Evolutionary conservation across 2,888 invertebrate species (phyloP).

Genomic region (Vesta saturnalis): DNA sequence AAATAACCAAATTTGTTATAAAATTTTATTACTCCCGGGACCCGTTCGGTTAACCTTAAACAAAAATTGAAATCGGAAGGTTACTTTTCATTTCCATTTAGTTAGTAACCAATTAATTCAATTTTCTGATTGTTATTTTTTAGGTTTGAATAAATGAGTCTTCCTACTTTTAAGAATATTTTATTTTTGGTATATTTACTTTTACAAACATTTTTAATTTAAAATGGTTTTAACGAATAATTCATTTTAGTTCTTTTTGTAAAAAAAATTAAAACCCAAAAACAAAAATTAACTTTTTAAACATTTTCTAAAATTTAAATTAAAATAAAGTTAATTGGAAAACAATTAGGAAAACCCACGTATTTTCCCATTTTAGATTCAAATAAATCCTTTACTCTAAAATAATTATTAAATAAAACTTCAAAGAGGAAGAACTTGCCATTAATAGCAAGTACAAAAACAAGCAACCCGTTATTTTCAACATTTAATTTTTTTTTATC

Average conservation of each 20-base stretch:
- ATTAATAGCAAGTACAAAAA: too few species aligned
- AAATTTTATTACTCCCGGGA: conserved; percentile 60
- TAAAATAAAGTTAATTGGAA: conserved; percentile 8
- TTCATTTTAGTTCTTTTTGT: conserved; percentile 4
- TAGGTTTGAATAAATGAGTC: conserved; percentile 59
- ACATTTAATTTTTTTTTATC: too few species aligned
- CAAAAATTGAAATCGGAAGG: conserved; percentile 65
- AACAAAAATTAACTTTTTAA: conserved; percentile 3
- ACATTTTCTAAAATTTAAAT: neutral
- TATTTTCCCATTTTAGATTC: conserved; percentile 7
- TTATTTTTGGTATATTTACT: conserved; percentile 52
- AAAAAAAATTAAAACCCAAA: conserved; percentile 17
- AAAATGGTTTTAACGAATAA: neutral
- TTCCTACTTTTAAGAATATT: conserved; percentile 58
- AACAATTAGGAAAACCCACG: neutral
- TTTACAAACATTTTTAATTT: conserved; percentile 24
- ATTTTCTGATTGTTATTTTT: conserved; percentile 56
- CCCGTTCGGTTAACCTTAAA: conserved; percentile 64
- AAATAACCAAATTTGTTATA: conserved; percentile 43
- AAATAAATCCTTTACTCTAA: conserved; percentile 19
- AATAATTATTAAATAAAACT: too few species aligned
- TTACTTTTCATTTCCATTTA: conserved; percentile 64
- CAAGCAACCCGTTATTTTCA: too few species aligned
- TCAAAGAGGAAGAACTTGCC: too few species aligned
- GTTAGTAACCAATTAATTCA: conserved; percentile 60